A percentile compares a stretch with the other conserved stretches of the same genome.
Evolutionary conservation across 2,888 invertebrate genomes (phyloP).

Genomic region (Cristatella mucedo): DNA sequence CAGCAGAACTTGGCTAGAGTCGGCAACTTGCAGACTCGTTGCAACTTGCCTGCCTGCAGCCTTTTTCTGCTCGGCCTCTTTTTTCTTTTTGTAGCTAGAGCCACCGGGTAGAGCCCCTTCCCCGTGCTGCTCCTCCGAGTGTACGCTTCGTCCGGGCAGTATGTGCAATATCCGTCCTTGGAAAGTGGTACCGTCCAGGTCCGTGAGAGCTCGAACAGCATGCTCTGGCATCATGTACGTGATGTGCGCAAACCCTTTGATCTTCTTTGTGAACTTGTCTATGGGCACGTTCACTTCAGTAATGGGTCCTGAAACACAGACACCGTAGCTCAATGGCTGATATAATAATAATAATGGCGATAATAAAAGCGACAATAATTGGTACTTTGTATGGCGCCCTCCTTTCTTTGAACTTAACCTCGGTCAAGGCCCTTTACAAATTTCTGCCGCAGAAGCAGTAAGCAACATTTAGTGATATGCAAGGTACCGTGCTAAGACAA

Average conservation of each 20-base stretch:
- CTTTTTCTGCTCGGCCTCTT: slow-evolving; percentile 11
- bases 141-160: slow-evolving; percentile 57
- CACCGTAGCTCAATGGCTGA: slow-evolving; percentile 3
- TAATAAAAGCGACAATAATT: no score
- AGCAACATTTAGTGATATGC: no score
- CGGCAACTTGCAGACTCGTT: no score
- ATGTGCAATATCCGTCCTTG: slow-evolving; percentile 78
- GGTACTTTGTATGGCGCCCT: no score
- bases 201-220: slow-evolving; percentile 69
- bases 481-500: no score
- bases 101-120: slow-evolving; percentile 4
- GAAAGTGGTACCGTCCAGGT: slow-evolving; percentile 65
- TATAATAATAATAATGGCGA: neutral
- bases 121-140: neutral
- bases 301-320: slow-evolving; percentile 50
- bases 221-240: slow-evolving; percentile 88
- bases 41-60: slow-evolving; percentile 1
- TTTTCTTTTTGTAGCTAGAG: slow-evolving; percentile 8
- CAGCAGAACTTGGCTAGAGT: no score
- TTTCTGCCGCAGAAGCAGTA: no score
- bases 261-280: slow-evolving; percentile 59
- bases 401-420: no score
- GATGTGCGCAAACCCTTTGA: slow-evolving; percentile 81
- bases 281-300: slow-evolving; percentile 75
- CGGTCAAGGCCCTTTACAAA: no score